phyloP scores from a whole-genome alignment of 1,140 invertebrate genomes.

The Orchestia grillus region DNA sequence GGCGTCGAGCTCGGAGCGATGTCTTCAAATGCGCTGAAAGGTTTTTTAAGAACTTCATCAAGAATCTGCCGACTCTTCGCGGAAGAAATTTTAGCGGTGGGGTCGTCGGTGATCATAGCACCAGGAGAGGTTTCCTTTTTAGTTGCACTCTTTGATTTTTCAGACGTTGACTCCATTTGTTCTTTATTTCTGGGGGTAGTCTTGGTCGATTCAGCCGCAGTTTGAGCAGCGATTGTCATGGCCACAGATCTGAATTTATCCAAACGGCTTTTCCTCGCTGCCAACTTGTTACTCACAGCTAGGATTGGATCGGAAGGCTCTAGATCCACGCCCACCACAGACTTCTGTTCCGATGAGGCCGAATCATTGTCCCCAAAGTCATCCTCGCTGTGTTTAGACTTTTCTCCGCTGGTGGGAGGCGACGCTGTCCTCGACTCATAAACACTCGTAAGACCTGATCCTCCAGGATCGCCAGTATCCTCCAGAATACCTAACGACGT shows the following conservation, averaged over 20 bases:
- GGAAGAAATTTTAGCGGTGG: background rate
- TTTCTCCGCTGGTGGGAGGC: background rate
- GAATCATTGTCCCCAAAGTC: background rate
- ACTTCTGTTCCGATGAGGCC: background rate
- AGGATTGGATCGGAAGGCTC: background rate
- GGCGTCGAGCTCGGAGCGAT: background rate
- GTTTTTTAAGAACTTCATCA: constrained; percentile 44
- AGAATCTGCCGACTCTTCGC: constrained; percentile 32
- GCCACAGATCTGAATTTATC: constrained; percentile 30
- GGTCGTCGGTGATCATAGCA: background rate
- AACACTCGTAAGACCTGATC: background rate
- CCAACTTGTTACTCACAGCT: background rate
- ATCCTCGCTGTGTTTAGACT: background rate
- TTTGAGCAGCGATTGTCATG: constrained; percentile 17
- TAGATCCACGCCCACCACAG: background rate
- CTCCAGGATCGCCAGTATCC: background rate
- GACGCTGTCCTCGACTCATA: constrained; percentile 2
- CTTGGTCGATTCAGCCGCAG: constrained; percentile 23
- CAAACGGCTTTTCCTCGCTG: background rate
- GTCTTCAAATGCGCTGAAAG: constrained; percentile 36
- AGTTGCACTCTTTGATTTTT: background rate
- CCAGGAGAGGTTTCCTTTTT: background rate
- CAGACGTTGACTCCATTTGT: background rate
- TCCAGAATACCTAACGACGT: background rate
- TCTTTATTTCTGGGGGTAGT: background rate